Conservation (phyloP, 2,888 invertebrate species). For the Arctia plantaginis region DNA sequence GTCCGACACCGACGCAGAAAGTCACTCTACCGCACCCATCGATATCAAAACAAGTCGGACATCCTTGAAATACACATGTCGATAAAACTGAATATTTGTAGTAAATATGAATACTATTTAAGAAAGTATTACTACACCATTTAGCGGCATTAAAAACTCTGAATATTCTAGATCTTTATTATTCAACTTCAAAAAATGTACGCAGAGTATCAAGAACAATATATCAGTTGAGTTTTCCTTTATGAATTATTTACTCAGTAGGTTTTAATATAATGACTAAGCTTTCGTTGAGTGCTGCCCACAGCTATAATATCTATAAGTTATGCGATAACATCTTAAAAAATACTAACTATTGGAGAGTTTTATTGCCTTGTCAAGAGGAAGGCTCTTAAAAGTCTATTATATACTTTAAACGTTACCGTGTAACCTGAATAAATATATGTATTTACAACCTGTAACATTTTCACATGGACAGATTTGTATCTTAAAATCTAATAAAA, state of each 20-base stretch:
- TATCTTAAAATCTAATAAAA: slow-evolving; percentile 18
- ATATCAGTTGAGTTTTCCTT: background rate
- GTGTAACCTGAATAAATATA: slow-evolving; percentile 4
- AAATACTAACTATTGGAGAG: background rate
- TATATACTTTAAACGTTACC: background rate
- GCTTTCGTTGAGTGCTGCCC: background rate
- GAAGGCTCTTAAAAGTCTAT: background rate
- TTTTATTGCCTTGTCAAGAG: slow-evolving; percentile 1
- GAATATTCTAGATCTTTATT: no score
- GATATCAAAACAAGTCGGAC: background rate
- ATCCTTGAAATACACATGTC: background rate
- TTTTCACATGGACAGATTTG: background rate
- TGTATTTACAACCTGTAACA: background rate
- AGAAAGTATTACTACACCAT: background rate
- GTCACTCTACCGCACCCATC: no score
- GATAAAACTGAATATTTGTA: background rate
- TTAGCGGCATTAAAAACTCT: background rate
- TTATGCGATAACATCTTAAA: background rate
- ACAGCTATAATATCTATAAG: background rate
- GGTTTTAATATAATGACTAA: background rate
- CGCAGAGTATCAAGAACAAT: background rate
- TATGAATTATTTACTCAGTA: background rate
- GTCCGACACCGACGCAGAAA: no score
- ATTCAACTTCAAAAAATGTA: background rate
- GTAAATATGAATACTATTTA: background rate